Percentiles rank a stretch among this genome's conserved stretches.
Conservation (phyloP, 2,888 invertebrate genomes). For the Pyrrhia umbra region DNA sequence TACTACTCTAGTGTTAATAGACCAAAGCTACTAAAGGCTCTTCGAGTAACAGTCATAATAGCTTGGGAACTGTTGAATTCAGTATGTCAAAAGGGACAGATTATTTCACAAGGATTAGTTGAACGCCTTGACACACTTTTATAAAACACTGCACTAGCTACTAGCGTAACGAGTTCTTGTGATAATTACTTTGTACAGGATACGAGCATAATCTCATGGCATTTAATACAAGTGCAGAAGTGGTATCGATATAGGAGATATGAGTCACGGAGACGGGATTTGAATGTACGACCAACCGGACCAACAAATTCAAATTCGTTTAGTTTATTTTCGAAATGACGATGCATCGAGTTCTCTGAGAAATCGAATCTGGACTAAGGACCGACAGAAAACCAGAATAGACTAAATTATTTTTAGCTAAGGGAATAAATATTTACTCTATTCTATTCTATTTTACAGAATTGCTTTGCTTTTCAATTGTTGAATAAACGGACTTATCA, state of each 20-base stretch:
- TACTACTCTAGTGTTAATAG: too few species aligned
- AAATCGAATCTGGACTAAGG: not conserved
- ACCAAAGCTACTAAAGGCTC: not conserved
- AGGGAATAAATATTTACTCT: too few species aligned
- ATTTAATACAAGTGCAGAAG: not conserved
- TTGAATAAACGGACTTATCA: not conserved
- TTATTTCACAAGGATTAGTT: constrained; percentile 41
- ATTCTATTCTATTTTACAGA: too few species aligned
- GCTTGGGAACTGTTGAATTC: constrained; percentile 3
- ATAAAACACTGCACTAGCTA: constrained; percentile 12
- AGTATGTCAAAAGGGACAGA: constrained; percentile 17
- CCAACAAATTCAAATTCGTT: not conserved
- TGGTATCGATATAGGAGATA: not conserved
- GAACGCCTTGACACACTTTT: constrained; percentile 46
- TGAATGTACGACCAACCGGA: too few species aligned
- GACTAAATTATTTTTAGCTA: too few species aligned
- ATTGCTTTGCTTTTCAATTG: not conserved
- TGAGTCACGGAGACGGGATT: not conserved
- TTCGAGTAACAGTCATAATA: not conserved
- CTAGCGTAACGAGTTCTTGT: constrained; percentile 26
- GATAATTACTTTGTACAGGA: constrained; percentile 39
- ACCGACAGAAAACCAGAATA: too few species aligned
- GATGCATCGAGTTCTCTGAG: not conserved
- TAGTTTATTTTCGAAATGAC: not conserved
- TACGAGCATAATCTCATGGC: constrained; percentile 44